Evolutionary conservation across 2,113 vertebrate genomes (phyloP), one percentile per base, ranked within the genome.

Genomic region (Lophotis ruficrista): DNA sequence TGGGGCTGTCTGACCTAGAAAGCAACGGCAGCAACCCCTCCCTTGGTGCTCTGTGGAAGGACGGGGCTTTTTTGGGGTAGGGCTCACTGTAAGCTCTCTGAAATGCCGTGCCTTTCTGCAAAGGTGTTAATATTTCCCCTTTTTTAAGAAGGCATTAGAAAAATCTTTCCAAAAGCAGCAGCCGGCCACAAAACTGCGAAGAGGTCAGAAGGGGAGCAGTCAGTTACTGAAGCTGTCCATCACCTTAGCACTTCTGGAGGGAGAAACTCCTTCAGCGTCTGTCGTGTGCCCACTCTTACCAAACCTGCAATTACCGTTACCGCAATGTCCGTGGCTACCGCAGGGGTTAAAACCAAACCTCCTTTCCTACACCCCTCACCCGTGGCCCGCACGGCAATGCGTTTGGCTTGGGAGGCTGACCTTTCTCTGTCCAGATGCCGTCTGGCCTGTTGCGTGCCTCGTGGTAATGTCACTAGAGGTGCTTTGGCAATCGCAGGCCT

Each of bases 321-420:
- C 43, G 3, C 22, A 4, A 12, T 9, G 35, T 18, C 77, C 2
- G 1, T 17, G 37, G 60, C 33, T 43, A 22, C 66, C 0, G 0
- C 23, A 5, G 14, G 8, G 70, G 43, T 15, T 45, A 31, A 62
- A 27, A 9, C 8, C 47, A 45, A 1, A 0, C 12, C 31, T 47
- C 24, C 47, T 57, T 24, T 1, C 11, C 41, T 1, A 4, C 24
- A 0, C n/a, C 14, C 4, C 62, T 53, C 43, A 12, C 23, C 70
- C 2, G 9, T 17, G 38, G 65, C 66, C 37, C 50, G 4, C 28
- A 1, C 51, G 5, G 50, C 35, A 10, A 17, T 1, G 47, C 35
- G 2, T 24, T 5, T 24, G 17, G 4, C 54, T 19, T 1, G 22
- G 51, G 58, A 75, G 16, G 62, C 28, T 73, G 47, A 31, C 56